phyloP scores from a whole-genome alignment of 2,888 invertebrate genomes.

The Epiblema foenella region DNA sequence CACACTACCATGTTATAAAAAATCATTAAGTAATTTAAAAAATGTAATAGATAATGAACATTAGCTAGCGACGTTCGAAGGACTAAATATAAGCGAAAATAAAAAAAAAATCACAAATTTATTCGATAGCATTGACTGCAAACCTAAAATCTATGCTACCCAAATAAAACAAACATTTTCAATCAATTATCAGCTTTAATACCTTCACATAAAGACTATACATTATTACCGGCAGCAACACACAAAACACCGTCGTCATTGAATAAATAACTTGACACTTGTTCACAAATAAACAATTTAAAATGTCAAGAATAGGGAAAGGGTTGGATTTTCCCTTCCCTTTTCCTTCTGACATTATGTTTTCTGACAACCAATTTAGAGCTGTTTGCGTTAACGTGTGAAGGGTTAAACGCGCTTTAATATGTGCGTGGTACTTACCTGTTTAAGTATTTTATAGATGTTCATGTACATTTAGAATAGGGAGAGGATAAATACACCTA shows the following conservation, averaged over 20 bases:
- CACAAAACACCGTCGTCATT: conserved; percentile 56
- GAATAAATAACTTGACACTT: conserved; percentile 83
- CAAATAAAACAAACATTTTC: background rate
- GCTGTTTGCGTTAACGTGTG: conserved; percentile 63
- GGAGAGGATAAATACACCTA: background rate
- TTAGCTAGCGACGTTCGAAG: too few species aligned
- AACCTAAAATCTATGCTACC: background rate
- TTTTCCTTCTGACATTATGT: conserved; percentile 75
- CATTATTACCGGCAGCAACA: background rate
- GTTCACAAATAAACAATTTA: conserved; percentile 84
- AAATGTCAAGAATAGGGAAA: conserved; percentile 83
- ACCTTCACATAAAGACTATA: conserved; percentile 11
- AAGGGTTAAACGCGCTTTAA: conserved; percentile 51
- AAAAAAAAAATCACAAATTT: background rate
- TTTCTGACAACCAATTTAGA: conserved; percentile 79
- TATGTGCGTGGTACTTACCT: conserved; percentile 6
- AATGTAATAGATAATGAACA: too few species aligned
- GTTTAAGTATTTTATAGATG: background rate
- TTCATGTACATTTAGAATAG: background rate
- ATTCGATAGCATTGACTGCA: conserved; percentile 2
- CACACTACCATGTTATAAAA: too few species aligned
- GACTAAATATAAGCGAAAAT: too few species aligned
- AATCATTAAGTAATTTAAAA: too few species aligned
- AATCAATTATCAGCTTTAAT: conserved; percentile 15
- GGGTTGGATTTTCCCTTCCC: conserved; percentile 73